Evolutionary conservation across 2,113 vertebrate genomes (phyloP).

Genomic region (Serilophus lunatus): DNA sequence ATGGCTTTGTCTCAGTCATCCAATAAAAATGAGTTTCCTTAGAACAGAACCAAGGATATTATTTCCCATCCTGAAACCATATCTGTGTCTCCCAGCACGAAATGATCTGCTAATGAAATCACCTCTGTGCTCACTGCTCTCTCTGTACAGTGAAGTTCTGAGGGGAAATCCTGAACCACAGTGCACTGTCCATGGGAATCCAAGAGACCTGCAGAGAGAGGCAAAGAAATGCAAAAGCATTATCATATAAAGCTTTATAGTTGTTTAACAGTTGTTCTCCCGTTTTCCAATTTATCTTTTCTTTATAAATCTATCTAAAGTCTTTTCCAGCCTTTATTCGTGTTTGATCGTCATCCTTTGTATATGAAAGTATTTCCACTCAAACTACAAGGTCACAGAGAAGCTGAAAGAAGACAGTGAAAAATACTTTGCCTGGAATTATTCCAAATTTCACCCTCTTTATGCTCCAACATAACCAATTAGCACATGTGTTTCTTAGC

Average conservation of each 20-base stretch:
- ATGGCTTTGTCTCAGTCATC: background rate
- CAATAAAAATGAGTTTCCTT: background rate
- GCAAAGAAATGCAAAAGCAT: background rate
- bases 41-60: background rate
- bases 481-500: too few relatives aligned
- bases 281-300: background rate
- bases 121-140: background rate
- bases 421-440: background rate
- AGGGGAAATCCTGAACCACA: background rate
- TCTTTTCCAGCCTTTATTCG: background rate
- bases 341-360: background rate
- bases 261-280: background rate
- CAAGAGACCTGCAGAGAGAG: background rate
- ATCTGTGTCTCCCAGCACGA: background rate
- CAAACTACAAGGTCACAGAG: background rate
- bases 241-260: background rate
- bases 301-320: background rate
- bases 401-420: background rate
- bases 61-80: background rate
- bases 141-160: too few relatives aligned
- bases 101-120: background rate
- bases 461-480: background rate
- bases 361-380: background rate
- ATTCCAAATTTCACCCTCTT: background rate
- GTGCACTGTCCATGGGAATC: background rate